Evolutionary conservation across 2,888 invertebrate species (phyloP), one percentile per base, ranked within the genome.

Genomic region (Lysandra coridon): DNA sequence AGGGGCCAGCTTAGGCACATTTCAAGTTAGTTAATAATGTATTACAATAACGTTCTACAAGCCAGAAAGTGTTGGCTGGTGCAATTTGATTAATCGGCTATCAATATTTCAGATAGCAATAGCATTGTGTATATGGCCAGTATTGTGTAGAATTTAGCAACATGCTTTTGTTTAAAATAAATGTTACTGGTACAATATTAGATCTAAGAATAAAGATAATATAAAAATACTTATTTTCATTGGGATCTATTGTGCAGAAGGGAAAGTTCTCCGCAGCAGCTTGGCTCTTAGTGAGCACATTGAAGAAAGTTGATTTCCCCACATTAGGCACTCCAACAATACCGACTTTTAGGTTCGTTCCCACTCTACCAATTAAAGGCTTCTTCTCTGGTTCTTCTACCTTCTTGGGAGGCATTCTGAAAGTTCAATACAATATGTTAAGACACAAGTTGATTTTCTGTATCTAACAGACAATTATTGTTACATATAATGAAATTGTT

Each of bases 191-290:
- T 64, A 12, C 33, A 53, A 17, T 60, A 14, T 73, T 14, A 76
- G 33, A 82, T 83, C 69, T 82, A 80, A 81, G 80, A 79, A 83
- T 10, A 44, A 86, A 84, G 73, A 80, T 73, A 62, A 76, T 81
- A 81, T 81, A 78, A 79, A 69, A 80, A 96, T 97, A 98, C 98
- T 98, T 98, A 99, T 98, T 99, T 96, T 99, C 99, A 98, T 99
- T 99, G 77, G 99, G 99, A 95, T 99, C 99, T 90, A 99, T 99
- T 91, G 99, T 99, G 95, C 99, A 99, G 96, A 99, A 99, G 0
- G 99, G 99, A 90, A 99, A 99, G 91, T 99, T 99, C 91, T 99
- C 99, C 78, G 99, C 99, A 79, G 99, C 97, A 6, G 98, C 99
- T 87, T 98, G 97, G 90, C 99, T 99, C 91, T 99, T 99, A 53